These are phyloP conservation scores for Archivesica marissinica DNA, from an alignment of 1,140 invertebrate species.

Conservation along the genomic window DNA sequence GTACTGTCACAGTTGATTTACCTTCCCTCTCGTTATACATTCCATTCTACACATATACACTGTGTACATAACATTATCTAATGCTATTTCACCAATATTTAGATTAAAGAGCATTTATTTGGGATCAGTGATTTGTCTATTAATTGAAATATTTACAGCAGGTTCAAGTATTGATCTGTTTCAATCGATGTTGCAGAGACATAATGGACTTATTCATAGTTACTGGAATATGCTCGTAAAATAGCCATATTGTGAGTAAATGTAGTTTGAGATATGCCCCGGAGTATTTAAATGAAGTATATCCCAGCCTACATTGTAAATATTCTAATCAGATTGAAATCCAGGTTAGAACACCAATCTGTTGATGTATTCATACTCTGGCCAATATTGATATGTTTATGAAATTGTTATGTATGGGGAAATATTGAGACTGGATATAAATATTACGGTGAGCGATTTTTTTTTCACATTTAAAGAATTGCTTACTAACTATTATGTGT, in stretches of 20 bases:
- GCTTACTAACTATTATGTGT: background rate
- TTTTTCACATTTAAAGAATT: background rate
- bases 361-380: background rate
- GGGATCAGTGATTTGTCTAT: constrained; percentile 37
- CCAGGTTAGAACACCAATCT: constrained; percentile 20
- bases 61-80: background rate
- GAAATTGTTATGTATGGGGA: background rate
- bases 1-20: constrained; percentile 21
- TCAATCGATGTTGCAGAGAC: background rate
- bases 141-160: background rate
- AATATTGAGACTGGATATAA: background rate
- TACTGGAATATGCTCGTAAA: background rate
- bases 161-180: background rate
- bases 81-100: background rate
- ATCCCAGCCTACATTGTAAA: constrained; percentile 6
- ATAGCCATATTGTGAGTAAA: background rate
- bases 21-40: background rate
- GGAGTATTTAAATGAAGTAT: constrained; percentile 19
- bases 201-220: background rate
- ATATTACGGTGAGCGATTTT: constrained; percentile 7
- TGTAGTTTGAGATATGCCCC: constrained; percentile 23
- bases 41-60: background rate
- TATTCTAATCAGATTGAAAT: constrained; percentile 6
- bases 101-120: constrained; percentile 4
- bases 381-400: background rate